These are phyloP conservation scores for Phaenicophaeus curvirostris DNA, from an alignment of 2,797 vertebrate genomes.

Conservation along the genomic window DNA sequence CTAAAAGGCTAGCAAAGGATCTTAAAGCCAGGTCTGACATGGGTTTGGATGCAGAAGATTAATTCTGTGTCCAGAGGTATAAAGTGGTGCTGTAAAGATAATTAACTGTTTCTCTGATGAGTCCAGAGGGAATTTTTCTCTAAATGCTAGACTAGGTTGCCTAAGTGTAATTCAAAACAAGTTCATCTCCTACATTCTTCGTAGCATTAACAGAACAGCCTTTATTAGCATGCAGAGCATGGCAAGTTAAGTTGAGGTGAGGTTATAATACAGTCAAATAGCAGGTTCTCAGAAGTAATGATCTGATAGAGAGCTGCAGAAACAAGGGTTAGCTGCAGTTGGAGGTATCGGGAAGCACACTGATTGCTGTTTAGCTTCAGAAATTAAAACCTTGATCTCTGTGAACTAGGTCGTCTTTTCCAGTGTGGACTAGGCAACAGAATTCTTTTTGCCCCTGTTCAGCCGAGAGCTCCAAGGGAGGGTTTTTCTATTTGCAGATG, in stretches of 20 bases:
- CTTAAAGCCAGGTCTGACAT: background rate
- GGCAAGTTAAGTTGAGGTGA: background rate
- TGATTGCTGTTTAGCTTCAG: slow-evolving; percentile 8
- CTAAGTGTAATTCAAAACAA: background rate
- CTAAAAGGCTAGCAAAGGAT: background rate
- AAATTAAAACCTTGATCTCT: background rate
- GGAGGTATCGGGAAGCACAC: background rate
- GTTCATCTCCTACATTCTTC: background rate
- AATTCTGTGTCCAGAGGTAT: background rate
- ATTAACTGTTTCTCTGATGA: background rate
- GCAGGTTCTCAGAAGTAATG: slow-evolving; percentile 16
- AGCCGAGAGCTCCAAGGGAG: background rate
- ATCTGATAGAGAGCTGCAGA: slow-evolving; percentile 16
- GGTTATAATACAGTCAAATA: slow-evolving; percentile 20
- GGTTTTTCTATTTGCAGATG: background rate
- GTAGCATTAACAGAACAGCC: background rate
- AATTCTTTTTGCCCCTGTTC: background rate
- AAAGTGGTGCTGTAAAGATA: background rate
- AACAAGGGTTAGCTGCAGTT: background rate
- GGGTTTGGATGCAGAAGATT: background rate
- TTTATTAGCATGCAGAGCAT: background rate
- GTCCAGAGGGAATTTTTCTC: background rate
- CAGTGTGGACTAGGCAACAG: background rate
- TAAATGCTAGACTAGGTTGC: background rate
- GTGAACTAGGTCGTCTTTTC: background rate